These are phyloP conservation scores for Nasonia giraulti DNA, from an alignment of 1,140 invertebrate genomes.

Conservation along the genomic window DNA sequence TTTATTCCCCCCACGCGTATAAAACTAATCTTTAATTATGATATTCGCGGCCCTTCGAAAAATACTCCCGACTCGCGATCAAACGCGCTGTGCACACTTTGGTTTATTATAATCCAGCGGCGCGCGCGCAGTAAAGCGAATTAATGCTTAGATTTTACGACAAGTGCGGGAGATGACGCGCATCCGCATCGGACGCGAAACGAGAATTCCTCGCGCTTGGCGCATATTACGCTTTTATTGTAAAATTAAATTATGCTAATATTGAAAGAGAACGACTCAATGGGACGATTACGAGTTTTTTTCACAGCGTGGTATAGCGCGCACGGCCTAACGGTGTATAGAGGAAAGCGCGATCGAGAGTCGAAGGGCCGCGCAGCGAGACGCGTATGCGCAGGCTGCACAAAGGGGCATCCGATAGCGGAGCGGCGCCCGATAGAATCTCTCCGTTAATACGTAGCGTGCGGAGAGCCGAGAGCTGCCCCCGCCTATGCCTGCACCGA, in stretches of 20 bases:
- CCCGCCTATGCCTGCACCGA: neutral
- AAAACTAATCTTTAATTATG: constrained; percentile 20
- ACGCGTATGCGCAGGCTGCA: neutral
- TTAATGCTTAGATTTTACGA: constrained; percentile 8
- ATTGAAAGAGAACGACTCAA: too few relatives aligned
- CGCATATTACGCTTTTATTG: too few relatives aligned
- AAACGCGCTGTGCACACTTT: neutral
- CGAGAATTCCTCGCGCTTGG: neutral
- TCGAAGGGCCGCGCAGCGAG: too few relatives aligned
- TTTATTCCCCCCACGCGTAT: neutral
- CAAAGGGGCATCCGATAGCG: neutral
- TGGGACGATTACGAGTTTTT: too few relatives aligned
- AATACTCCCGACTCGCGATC: neutral
- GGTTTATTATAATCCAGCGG: too few relatives aligned
- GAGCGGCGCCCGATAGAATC: constrained; percentile 9
- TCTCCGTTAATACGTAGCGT: neutral
- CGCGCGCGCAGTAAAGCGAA: neutral
- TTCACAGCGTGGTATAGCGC: too few relatives aligned
- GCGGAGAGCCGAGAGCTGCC: neutral
- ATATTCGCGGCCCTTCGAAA: neutral
- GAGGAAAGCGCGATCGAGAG: too few relatives aligned
- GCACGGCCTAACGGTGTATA: too few relatives aligned
- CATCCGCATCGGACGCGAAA: neutral
- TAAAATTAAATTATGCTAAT: too few relatives aligned
- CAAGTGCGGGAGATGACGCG: neutral